Conservation (phyloP, 92 coral and sea anemone species). For the Porites divaricata region DNA sequence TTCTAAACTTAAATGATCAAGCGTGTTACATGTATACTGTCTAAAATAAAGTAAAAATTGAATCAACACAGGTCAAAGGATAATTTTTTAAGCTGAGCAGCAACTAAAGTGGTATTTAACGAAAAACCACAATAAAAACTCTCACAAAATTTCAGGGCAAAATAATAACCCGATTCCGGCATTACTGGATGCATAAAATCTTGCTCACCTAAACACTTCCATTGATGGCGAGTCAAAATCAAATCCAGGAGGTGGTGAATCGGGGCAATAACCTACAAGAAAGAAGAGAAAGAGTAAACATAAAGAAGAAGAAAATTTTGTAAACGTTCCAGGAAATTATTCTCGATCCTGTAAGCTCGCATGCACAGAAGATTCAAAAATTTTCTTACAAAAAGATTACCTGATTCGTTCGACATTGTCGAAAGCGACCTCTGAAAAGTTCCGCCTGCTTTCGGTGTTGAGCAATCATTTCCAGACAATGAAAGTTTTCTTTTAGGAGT, state of each 20-base stretch:
- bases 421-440: constrained; percentile 71
- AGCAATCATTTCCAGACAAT: constrained; percentile 75
- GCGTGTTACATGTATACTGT: too few relatives aligned
- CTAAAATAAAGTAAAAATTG: too few relatives aligned
- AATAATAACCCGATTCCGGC: too few relatives aligned
- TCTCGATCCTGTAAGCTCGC: neutral
- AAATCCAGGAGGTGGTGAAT: constrained; percentile 71
- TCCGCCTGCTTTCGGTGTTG: constrained; percentile 74
- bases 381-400: constrained; percentile 30
- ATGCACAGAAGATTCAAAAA: neutral
- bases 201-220: constrained; percentile 88
- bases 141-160: neutral
- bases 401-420: constrained; percentile 94
- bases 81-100: neutral
- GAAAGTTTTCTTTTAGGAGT: constrained; percentile 97
- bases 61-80: neutral
- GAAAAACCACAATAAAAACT: neutral
- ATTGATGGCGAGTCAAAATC: constrained; percentile 87
- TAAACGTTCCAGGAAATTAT: too few relatives aligned
- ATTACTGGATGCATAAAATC: neutral
- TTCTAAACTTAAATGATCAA: too few relatives aligned
- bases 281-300: neutral
- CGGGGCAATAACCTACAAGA: constrained; percentile 80
- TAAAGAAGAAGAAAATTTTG: neutral
- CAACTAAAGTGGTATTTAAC: neutral